Evolutionary conservation across 2,888 invertebrate genomes (phyloP).

Genomic region (Chrysomela aeneicollis): DNA sequence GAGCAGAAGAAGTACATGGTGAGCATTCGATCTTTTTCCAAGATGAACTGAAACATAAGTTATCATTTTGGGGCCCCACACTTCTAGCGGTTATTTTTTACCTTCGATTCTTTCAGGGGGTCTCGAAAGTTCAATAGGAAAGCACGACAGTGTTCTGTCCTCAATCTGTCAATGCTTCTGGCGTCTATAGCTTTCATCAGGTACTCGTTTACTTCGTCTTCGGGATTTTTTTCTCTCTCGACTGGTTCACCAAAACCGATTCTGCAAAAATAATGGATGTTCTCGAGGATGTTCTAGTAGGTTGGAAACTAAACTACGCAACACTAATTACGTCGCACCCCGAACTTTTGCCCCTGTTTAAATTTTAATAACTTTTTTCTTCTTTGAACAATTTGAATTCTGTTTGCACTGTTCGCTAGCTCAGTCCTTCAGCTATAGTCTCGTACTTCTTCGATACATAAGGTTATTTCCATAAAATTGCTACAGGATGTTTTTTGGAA

Average conservation of each 20-base stretch:
- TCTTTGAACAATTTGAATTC: too few relatives aligned
- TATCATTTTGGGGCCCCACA: too few relatives aligned
- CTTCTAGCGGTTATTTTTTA: conserved; percentile 54
- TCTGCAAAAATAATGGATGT: conserved; percentile 61
- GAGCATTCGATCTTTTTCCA: conserved; percentile 86
- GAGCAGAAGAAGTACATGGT: conserved; percentile 86
- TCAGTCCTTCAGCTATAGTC: too few relatives aligned
- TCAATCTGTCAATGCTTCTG: conserved; percentile 86
- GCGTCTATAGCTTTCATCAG: conserved; percentile 96
- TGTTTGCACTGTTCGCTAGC: too few relatives aligned
- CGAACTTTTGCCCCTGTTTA: too few relatives aligned
- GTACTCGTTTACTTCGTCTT: conserved; percentile 96
- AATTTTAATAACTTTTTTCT: too few relatives aligned
- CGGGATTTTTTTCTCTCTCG: conserved; percentile 78
- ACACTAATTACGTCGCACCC: too few relatives aligned
- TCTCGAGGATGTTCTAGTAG: too few relatives aligned
- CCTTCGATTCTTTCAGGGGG: conserved; percentile 81
- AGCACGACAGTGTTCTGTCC: conserved; percentile 88
- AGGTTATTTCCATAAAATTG: too few relatives aligned
- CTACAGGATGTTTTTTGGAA: too few relatives aligned
- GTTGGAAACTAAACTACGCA: too few relatives aligned
- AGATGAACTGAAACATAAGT: conserved; percentile 80
- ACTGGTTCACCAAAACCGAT: conserved; percentile 75
- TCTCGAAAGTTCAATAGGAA: conserved; percentile 87
- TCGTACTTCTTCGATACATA: too few relatives aligned